These are phyloP conservation scores for Garra rufa DNA, from an alignment of 2,113 vertebrate genomes.

Conservation along the genomic window DNA sequence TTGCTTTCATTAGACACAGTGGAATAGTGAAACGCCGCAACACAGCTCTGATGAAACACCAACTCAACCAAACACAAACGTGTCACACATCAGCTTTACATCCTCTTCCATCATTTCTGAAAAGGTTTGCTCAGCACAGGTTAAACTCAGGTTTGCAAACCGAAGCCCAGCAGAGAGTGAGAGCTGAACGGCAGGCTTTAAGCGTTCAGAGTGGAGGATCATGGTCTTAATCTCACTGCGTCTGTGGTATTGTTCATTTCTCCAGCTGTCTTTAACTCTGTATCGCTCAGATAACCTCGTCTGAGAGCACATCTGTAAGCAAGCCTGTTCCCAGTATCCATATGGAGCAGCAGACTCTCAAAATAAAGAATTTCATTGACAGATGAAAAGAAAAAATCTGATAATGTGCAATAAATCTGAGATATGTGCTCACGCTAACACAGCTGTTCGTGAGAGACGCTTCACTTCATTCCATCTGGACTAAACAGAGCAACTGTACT, in stretches of 20 bases:
- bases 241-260: conserved; percentile 60
- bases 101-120: neutral
- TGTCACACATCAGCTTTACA: neutral
- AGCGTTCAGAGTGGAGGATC: conserved; percentile 29
- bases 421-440: neutral
- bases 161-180: neutral
- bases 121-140: neutral
- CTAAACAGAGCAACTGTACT: neutral
- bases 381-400: conserved; percentile 3
- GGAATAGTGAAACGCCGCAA: no score
- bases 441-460: neutral
- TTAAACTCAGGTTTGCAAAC: neutral
- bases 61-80: neutral
- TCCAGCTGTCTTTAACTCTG: conserved; percentile 49
- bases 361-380: neutral
- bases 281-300: neutral
- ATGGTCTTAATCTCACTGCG: conserved; percentile 59
- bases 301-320: conserved; percentile 61
- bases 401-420: neutral
- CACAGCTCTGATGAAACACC: no score
- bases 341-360: neutral
- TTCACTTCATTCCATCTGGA: neutral
- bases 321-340: neutral
- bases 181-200: neutral
- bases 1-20: no score